These are phyloP conservation scores for Entomobrya multifasciata DNA, from an alignment of 2,888 invertebrate species.

Conservation along the genomic window DNA sequence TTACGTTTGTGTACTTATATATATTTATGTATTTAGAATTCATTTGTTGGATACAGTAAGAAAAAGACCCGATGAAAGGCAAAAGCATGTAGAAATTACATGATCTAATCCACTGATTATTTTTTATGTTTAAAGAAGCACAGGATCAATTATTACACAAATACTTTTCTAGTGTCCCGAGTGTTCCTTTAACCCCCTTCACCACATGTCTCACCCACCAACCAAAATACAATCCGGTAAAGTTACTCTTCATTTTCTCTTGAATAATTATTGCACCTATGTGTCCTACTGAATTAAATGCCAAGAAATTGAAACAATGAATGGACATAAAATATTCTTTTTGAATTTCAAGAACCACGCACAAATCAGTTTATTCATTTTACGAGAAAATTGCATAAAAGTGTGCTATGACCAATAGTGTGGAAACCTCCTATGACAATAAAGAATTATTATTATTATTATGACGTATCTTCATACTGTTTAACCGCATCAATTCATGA, in stretches of 20 bases:
- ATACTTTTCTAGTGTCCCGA: not conserved
- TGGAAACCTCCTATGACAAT: too few species aligned
- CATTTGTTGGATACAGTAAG: too few species aligned
- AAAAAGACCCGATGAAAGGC: too few species aligned
- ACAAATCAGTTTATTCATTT: conserved; percentile 21
- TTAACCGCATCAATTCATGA: not conserved
- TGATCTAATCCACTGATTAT: conserved; percentile 57
- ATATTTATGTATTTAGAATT: too few species aligned
- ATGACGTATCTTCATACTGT: not conserved
- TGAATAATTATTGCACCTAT: not conserved
- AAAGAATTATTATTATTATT: too few species aligned
- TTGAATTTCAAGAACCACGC: conserved; percentile 10
- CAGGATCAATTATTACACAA: conserved; percentile 4
- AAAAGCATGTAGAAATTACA: conserved; percentile 51
- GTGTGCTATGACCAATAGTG: too few species aligned
- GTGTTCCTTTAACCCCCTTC: conserved; percentile 62
- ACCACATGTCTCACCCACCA: conserved; percentile 11
- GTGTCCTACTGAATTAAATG: not conserved
- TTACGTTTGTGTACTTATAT: too few species aligned
- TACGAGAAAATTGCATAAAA: too few species aligned
- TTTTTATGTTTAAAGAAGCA: too few species aligned
- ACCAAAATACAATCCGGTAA: too few species aligned
- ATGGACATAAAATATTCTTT: too few species aligned
- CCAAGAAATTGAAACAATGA: not conserved
- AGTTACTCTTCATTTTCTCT: not conserved